Percentiles rank a stretch among this genome's conserved stretches.
These are phyloP conservation scores for Microcebus ravelobensis DNA, from an alignment of 2,113 vertebrate genomes.

Conservation along the genomic window DNA sequence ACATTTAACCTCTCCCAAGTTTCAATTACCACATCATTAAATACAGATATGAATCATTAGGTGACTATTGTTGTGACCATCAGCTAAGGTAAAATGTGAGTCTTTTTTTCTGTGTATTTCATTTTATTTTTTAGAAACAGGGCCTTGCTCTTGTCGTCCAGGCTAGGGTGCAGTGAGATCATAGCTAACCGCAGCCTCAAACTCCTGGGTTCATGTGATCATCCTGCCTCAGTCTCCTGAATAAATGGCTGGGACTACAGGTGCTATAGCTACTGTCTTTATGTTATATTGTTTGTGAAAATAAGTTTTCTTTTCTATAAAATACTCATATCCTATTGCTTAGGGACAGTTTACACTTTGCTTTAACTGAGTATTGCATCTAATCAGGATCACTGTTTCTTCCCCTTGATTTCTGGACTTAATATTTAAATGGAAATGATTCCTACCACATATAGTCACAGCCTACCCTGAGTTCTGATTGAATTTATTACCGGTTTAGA, in stretches of 20 bases:
- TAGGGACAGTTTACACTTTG: not conserved
- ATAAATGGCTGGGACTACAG: no score
- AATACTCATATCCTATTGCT: not conserved
- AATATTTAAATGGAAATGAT: not conserved
- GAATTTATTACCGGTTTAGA: not conserved
- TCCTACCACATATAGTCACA: not conserved
- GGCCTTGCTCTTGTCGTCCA: no score
- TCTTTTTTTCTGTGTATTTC: not conserved
- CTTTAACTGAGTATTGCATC: not conserved
- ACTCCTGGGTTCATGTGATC: no score
- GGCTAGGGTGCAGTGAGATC: no score
- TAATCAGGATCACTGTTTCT: not conserved
- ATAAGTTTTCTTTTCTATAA: not conserved
- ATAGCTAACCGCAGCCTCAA: no score
- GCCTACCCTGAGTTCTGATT: not conserved
- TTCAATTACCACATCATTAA: not conserved
- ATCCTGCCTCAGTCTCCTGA: no score
- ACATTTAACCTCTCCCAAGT: not conserved
- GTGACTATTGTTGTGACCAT: not conserved
- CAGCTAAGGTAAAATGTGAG: not conserved
- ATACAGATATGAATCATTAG: not conserved
- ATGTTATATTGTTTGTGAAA: not conserved
- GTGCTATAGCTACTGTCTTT: not conserved
- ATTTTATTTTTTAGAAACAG: no score
- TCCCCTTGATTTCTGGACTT: not conserved